Evolutionary conservation across 2,888 invertebrate species (phyloP).

Genomic region (Cylloceria caligata): DNA sequence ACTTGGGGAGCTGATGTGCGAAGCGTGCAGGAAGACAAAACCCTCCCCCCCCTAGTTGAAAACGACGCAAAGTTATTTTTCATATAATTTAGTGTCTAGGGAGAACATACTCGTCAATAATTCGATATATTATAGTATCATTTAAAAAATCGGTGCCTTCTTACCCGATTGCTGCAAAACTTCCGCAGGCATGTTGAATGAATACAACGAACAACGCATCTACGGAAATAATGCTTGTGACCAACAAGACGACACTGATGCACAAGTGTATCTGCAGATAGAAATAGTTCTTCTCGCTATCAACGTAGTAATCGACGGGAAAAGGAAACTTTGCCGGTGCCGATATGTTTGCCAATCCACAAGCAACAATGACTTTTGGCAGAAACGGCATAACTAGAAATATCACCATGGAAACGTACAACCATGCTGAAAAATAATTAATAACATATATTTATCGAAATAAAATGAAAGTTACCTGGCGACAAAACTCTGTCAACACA

Average conservation of each 20-base stretch:
- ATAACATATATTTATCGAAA: too few species aligned
- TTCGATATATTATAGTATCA: not conserved
- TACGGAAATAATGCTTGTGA: conserved; percentile 5
- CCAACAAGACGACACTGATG: not conserved
- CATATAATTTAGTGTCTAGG: too few species aligned
- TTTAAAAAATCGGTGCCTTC: too few species aligned
- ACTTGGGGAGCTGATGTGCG: too few species aligned
- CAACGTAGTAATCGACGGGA: conserved; percentile 24
- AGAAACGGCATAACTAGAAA: conserved; percentile 13
- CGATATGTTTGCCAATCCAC: conserved; percentile 29
- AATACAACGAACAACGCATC: conserved; percentile 28
- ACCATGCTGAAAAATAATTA: conserved; percentile 6
- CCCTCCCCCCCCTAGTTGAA: too few species aligned
- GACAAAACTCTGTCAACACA: too few species aligned
- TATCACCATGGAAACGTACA: not conserved
- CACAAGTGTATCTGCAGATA: conserved; percentile 26
- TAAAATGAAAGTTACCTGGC: too few species aligned
- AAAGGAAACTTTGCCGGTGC: conserved; percentile 33
- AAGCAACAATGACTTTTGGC: conserved; percentile 3
- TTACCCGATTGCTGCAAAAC: conserved; percentile 27
- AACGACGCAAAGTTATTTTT: too few species aligned
- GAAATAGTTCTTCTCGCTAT: conserved; percentile 34
- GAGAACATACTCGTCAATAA: too few species aligned
- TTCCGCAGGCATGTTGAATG: conserved; percentile 16
- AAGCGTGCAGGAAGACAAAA: too few species aligned